Percentiles rank a stretch among this genome's conserved stretches.
These are phyloP conservation scores for Falco naumanni DNA, from an alignment of 2,797 vertebrate genomes.

Conservation along the genomic window DNA sequence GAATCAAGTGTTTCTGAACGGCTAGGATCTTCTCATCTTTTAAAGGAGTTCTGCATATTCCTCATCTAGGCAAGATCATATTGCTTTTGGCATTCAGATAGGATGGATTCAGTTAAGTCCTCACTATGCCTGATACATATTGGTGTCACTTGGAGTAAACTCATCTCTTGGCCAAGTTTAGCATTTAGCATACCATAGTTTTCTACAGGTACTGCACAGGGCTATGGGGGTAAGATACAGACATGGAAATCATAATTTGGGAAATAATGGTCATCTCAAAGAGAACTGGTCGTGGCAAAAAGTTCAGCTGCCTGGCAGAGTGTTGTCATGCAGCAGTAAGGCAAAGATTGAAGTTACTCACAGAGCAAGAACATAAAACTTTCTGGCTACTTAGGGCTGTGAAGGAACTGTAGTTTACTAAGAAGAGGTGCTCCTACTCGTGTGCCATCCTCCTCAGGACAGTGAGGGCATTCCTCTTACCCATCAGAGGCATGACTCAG, in stretches of 20 bases:
- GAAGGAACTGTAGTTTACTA: not conserved
- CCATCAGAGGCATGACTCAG: not conserved
- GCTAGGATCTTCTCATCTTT: not conserved
- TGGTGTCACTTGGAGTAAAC: not conserved
- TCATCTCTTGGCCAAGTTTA: not conserved
- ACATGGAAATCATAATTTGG: not conserved
- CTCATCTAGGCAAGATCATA: not conserved
- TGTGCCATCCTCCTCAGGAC: not conserved
- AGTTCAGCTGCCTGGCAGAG: not conserved
- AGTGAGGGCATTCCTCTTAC: not conserved
- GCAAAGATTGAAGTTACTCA: not conserved
- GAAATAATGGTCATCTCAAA: not conserved
- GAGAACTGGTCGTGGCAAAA: not conserved
- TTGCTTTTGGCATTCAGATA: not conserved
- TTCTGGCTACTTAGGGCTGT: not conserved
- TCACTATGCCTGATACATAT: not conserved
- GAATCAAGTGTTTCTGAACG: not conserved
- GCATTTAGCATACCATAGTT: not conserved
- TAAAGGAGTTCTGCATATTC: not conserved
- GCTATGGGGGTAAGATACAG: not conserved
- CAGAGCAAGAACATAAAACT: not conserved
- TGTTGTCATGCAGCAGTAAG: not conserved
- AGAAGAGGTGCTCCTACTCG: not conserved
- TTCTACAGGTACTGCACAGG: not conserved
- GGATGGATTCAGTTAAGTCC: not conserved